phyloP scores from a whole-genome alignment of 2,888 invertebrate genomes.

The Latheticus oryzae region DNA sequence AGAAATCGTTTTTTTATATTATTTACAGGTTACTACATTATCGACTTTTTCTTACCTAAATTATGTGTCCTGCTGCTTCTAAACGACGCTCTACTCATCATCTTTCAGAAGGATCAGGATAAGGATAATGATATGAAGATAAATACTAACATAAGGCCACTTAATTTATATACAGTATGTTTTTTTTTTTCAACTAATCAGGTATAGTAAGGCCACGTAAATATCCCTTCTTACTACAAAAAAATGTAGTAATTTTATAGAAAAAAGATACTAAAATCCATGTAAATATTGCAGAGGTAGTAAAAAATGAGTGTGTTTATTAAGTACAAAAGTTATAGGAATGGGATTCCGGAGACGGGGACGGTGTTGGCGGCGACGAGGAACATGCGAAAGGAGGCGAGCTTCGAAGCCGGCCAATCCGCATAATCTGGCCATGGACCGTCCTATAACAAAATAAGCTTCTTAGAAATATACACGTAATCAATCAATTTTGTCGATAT shows the following conservation, averaged over 20 bases:
- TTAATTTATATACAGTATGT: slow-evolving; percentile 45
- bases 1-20: slow-evolving; percentile 11
- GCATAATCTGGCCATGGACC: slow-evolving; percentile 63
- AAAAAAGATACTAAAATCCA: slow-evolving; percentile 45
- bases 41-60: slow-evolving; percentile 56
- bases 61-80: slow-evolving; percentile 60
- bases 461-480: too few relatives aligned
- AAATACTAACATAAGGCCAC: slow-evolving; percentile 58
- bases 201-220: slow-evolving; percentile 57
- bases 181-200: slow-evolving; percentile 41
- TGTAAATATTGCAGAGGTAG: slow-evolving; percentile 57
- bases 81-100: slow-evolving; percentile 62
- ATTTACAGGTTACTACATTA: background rate
- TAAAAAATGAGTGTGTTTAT: slow-evolving; percentile 45
- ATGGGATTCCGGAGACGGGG: slow-evolving; percentile 66
- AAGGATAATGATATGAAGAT: slow-evolving; percentile 49
- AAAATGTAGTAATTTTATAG: slow-evolving; percentile 33
- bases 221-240: slow-evolving; percentile 38
- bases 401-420: slow-evolving; percentile 60
- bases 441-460: slow-evolving; percentile 57
- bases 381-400: slow-evolving; percentile 64
- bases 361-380: slow-evolving; percentile 69
- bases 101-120: slow-evolving; percentile 52
- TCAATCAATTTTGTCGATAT: too few relatives aligned
- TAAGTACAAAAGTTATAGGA: slow-evolving; percentile 35